These are phyloP conservation scores for Tangara arthus DNA, from an alignment of 2,797 vertebrate species.

Conservation along the genomic window DNA sequence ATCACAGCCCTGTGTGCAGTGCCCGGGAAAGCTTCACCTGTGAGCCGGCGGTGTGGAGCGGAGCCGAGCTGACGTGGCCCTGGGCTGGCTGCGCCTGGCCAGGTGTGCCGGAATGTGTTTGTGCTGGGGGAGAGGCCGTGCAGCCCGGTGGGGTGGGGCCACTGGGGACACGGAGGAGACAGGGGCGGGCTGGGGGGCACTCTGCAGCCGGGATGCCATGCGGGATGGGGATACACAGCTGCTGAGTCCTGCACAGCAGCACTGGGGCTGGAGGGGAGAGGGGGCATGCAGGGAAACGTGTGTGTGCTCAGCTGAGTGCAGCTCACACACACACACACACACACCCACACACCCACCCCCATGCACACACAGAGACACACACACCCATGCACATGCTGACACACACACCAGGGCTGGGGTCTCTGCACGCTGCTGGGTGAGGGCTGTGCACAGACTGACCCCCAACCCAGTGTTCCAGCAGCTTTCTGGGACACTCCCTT, in stretches of 20 bases:
- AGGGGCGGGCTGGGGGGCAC: neutral
- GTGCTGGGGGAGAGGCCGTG: slow-evolving; percentile 54
- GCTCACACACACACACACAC: rapidly evolving
- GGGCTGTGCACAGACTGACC: rapidly evolving
- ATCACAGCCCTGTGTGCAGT: neutral
- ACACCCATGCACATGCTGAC: neutral
- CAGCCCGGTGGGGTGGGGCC: slow-evolving; percentile 23
- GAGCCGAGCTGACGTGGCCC: slow-evolving; percentile 58
- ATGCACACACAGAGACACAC: neutral
- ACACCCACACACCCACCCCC: neutral
- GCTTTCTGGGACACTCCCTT: too few relatives aligned
- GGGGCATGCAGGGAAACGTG: rapidly evolving
- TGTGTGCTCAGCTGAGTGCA: neutral
- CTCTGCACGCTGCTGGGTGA: neutral
- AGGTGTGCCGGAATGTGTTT: slow-evolving; percentile 61
- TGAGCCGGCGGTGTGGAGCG: neutral
- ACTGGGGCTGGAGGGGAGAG: neutral
- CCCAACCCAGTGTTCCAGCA: neutral
- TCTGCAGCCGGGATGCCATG: rapidly evolving
- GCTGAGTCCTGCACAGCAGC: neutral
- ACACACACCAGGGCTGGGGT: neutral
- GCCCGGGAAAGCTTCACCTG: slow-evolving; percentile 32
- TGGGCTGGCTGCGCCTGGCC: neutral
- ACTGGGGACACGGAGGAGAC: neutral
- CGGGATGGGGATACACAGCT: neutral